phyloP scores from a whole-genome alignment of 2,113 vertebrate genomes.

The Ornithorhynchus anatinus region DNA sequence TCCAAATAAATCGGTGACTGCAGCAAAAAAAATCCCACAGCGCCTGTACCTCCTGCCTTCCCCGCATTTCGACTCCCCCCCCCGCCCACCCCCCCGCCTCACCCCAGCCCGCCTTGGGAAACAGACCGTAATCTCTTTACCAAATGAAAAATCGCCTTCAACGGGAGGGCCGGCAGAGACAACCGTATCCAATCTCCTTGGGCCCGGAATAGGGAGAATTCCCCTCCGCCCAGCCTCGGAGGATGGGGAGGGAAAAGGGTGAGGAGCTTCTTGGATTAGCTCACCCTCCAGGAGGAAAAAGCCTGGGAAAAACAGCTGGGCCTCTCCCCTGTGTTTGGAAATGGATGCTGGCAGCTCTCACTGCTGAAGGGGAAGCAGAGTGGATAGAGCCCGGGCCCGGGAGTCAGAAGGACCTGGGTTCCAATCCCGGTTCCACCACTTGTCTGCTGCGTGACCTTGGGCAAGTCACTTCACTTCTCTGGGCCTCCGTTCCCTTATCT shows the following conservation, averaged over 20 bases:
- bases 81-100: fast-evolving
- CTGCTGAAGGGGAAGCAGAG: too few species aligned
- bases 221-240: background rate
- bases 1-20: too few species aligned
- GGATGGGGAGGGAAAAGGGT: too few species aligned
- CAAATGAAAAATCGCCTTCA: background rate
- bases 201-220: background rate
- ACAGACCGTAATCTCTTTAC: background rate
- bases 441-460: too few species aligned
- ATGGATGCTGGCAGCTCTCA: too few species aligned
- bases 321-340: background rate
- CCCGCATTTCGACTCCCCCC: fast-evolving
- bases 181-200: fast-evolving
- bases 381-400: too few species aligned
- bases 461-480: too few species aligned
- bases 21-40: background rate
- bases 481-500: too few species aligned
- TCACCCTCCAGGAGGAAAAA: background rate
- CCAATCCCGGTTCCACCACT: too few species aligned
- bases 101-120: fast-evolving
- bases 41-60: too few species aligned
- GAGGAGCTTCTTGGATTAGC: fast-evolving
- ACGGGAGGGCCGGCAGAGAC: fast-evolving
- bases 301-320: background rate
- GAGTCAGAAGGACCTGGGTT: too few species aligned